A percentile compares a stretch with the other conserved stretches of the same genome.
Conservation (phyloP, 2,797 vertebrate species). For the Emys orbicularis region DNA sequence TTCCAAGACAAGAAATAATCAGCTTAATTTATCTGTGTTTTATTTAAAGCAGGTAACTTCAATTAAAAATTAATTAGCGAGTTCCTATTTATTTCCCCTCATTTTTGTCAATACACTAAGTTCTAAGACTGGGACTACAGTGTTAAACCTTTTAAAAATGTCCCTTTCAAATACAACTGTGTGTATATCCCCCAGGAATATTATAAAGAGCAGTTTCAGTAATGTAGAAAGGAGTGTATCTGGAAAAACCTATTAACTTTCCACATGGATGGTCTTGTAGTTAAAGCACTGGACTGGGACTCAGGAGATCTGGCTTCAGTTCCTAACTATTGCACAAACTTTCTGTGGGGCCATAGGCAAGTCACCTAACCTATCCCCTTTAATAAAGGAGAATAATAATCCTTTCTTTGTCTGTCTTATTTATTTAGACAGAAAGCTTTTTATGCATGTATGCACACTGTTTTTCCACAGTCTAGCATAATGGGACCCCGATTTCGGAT, state of each 20-base stretch:
- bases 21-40: slow-evolving; percentile 19
- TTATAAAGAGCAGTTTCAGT: slow-evolving; percentile 31
- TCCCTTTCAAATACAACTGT: neutral
- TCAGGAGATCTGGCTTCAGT: slow-evolving; percentile 24
- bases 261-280: neutral
- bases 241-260: neutral
- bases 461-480: neutral
- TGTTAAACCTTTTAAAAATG: slow-evolving; percentile 17
- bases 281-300: slow-evolving; percentile 44
- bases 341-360: slow-evolving; percentile 13
- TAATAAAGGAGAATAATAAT: neutral
- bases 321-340: slow-evolving; percentile 27
- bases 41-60: slow-evolving; percentile 31
- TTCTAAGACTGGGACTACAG: neutral
- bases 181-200: neutral
- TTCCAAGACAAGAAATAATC: slow-evolving; percentile 28
- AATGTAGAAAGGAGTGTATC: slow-evolving; percentile 26
- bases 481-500: neutral
- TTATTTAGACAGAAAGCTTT: neutral
- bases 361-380: slow-evolving; percentile 24
- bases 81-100: slow-evolving; percentile 44
- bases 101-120: slow-evolving; percentile 19
- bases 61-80: slow-evolving; percentile 54
- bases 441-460: neutral
- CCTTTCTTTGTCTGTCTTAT: slow-evolving; percentile 41